Evolutionary conservation across 2,888 invertebrate genomes (phyloP), one percentile per base, ranked within the genome.

Genomic region (Dryobotodes eremita): DNA sequence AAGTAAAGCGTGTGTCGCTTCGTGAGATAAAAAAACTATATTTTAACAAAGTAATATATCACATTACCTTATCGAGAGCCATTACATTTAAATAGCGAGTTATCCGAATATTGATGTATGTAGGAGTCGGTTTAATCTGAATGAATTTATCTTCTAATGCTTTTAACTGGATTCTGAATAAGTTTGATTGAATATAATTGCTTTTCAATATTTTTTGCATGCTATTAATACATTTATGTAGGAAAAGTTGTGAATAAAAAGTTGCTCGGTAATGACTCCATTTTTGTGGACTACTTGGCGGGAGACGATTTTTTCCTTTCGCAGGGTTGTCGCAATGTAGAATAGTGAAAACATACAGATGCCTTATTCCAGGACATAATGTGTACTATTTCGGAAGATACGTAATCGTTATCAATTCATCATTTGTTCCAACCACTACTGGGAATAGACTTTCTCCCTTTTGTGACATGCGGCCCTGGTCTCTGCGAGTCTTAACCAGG

Each of bases 21-120:
- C 31, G 31, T 36, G 31, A 36, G 31, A 36, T 36, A 36, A 36
- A 36, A 36, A 36, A 2, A 36, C 31, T 36, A 36, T 78, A 26
- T 48, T 59, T 17, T 46, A 31, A 36, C 7, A 2, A 55, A 42
- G 50, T 66, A 57, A 73, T 84, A 7, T 66, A 80, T 76, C 10
- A 8, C 53, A 36, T 80, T 73, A 71, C 57, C 50, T 50, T 68
- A 83, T 75, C 61, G 61, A 72, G 61, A 80, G 48, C 85, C 70
- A 77, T 83, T 73, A 65, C 2, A 42, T 31, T 42, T 73, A 55
- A 36, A 46, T 36, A 55, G 26, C 59, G 20, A 20, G 64, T 7
- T 72, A 55, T 42, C 57, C 3, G 61, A 69, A 80, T 71, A 76
- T 70, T 61, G 42, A 72, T 64, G 11, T 70, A 36, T 36, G n/a